A percentile compares a stretch with the other conserved stretches of the same genome.
These are phyloP conservation scores for Crotophaga sulcirostris DNA, from an alignment of 2,113 vertebrate species.

Conservation along the genomic window DNA sequence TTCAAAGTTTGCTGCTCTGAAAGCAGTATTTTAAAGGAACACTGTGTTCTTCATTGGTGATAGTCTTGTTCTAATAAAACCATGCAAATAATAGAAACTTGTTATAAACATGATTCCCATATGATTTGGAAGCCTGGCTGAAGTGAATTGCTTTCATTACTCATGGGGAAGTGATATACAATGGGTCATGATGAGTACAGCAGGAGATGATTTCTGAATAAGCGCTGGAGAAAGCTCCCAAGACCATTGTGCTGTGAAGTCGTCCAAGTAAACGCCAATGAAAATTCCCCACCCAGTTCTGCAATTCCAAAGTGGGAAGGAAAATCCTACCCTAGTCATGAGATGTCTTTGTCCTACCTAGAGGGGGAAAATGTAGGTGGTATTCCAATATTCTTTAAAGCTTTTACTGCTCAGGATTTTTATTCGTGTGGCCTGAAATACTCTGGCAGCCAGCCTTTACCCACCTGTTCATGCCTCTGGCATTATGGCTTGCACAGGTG, in stretches of 20 bases:
- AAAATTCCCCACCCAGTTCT: neutral
- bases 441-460: neutral
- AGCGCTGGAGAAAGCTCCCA: neutral
- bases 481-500: fast-evolving
- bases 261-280: neutral
- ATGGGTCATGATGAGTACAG: neutral
- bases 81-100: conserved; percentile 15
- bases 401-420: neutral
- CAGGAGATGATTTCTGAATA: neutral
- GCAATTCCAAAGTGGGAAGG: neutral
- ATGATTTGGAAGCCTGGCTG: neutral
- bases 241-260: neutral
- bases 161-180: neutral
- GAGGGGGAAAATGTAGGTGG: neutral
- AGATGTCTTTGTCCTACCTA: neutral
- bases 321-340: neutral
- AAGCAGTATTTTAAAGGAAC: conserved; percentile 39
- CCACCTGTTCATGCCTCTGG: fast-evolving
- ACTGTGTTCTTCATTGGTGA: neutral
- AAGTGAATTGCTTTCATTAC: neutral
- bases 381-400: neutral
- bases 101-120: neutral
- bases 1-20: neutral
- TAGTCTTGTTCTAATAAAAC: conserved; percentile 35
- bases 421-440: neutral